Base-by-base conservation (phyloP, 2,113 vertebrate genomes). In the Laticauda colubrina region DNA sequence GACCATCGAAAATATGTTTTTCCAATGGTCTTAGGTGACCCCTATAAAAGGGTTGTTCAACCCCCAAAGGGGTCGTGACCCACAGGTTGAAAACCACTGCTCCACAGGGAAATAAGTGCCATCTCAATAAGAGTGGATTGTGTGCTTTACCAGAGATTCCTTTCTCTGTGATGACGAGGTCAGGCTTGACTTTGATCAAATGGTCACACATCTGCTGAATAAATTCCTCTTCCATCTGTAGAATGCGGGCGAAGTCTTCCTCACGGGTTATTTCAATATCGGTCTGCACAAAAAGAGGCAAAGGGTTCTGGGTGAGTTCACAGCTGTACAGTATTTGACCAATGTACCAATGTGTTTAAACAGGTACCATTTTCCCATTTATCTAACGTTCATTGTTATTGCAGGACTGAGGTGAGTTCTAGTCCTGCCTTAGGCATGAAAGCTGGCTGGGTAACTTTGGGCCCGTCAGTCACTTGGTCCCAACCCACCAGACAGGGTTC, bases 151-250 rank as follows among this genome's bases (percentile, higher is more conserved):
- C 99, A 9, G 99, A 99, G 92, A 99, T 97, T 1, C 99, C 99
- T 94, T 99, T 99, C 95, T 99, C 99, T 0, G 99, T 99, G 97
- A 99, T 99, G 92, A 99, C 45, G 86, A 99, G 97, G 51, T 99
- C 99, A 0, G 99, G 99, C 85, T 99, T 99, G 29, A 99, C 96
- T 0, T 98, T 98, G 93, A 99, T 98, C 92, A 99, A 97, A 89
- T 99, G 99, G 93, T 99, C 99, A 0, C 99, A 99, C 81, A 99
- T 98, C 96, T 99, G 99, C 96, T 99, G 99, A 61, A 99, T 98
- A 92, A 98, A 99, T 1, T 99, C 99, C 85, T 99, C 99, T 95
- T 99, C 99, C 99, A 99, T 98, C 94, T 99, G 98, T 88, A 99
- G 98, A 96, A 99, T 99, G n/a, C 98, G 97, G 0, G 98, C 96